Evolutionary conservation across 1,140 invertebrate species (phyloP), one percentile per base, ranked within the genome.

Genomic region (Rhagoletis pomonella): DNA sequence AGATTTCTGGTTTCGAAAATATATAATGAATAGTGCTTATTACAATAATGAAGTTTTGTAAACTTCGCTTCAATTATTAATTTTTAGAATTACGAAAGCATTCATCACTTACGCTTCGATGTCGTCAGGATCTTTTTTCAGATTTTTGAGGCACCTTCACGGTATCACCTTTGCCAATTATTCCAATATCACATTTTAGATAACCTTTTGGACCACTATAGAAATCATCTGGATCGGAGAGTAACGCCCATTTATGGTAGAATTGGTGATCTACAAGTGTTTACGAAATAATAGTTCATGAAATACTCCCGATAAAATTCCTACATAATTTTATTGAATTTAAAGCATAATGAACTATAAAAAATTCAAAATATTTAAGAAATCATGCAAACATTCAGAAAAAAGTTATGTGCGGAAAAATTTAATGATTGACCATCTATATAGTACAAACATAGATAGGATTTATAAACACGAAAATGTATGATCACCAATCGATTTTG

Each of bases 171-270:
- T 98, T 98, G 0, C 97, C 97, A 88, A 97, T 97, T 7, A 98
- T 97, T 89, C 97, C 97, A 87, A 98, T 97, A 93, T 98, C 97
- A 92, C 97, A 98, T 93, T 98, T 98, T 1, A 98, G 93, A 91
- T 98, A 98, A 58, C 97, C 97, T 91, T 98, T 98, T 0, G 97
- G 95, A 1, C 97, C 97, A 4, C 96, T 96, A 3, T 95, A 95
- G 29, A 98, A 95, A 91, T 98, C 97, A 89, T 98, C 97, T 0
- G 97, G 97, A 91, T 98, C 97, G 0, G 97, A 97, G 65, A 98
- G 94, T 67, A 98, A 93, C 0, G 97, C 97, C 97, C 97, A 98
- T 93, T 98, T 98, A 92, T 98, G 97, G 90, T 97, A 98, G 93
- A 98, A 98, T 92, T 97, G 96, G 91, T 98, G 97, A 93, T 97